A percentile compares a stretch with the other conserved stretches of the same genome.
Conservation (phyloP, 2,797 vertebrate species). For the Hirundo rustica region DNA sequence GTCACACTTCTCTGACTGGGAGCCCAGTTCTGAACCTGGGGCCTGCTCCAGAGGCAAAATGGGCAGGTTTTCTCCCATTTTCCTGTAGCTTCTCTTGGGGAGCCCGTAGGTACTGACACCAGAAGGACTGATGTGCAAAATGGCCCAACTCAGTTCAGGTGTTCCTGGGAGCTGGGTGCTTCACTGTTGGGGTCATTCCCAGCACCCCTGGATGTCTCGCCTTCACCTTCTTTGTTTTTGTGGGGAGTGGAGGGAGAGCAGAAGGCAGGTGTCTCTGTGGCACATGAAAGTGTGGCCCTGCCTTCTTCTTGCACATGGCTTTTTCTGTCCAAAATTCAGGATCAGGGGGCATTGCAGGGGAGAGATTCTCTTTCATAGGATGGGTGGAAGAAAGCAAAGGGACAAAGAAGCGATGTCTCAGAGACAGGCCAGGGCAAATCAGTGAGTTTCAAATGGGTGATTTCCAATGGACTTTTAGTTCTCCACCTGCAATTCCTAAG, state of each 20-base stretch:
- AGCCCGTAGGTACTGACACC: background rate
- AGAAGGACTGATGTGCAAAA: background rate
- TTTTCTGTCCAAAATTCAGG: background rate
- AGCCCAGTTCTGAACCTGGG: background rate
- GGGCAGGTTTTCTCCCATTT: background rate
- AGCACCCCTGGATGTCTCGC: background rate
- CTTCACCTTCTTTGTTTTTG: background rate
- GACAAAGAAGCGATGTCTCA: background rate
- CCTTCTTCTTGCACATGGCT: background rate
- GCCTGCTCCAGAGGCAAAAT: background rate
- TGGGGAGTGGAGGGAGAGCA: background rate
- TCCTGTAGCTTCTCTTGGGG: background rate
- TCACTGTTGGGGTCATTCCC: background rate
- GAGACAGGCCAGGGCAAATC: background rate
- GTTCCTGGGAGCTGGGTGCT: background rate
- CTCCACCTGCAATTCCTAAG: background rate
- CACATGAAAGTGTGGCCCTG: background rate
- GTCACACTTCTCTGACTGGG: background rate
- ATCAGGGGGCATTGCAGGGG: background rate
- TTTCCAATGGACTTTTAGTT: background rate
- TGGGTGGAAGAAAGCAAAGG: background rate
- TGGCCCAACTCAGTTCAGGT: background rate
- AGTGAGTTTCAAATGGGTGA: background rate
- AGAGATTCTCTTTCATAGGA: background rate
- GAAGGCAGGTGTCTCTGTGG: accelerated